Evolutionary conservation across 2,888 invertebrate genomes (phyloP), one percentile per base, ranked within the genome.

Genomic region (Ferdinandea cuprea): DNA sequence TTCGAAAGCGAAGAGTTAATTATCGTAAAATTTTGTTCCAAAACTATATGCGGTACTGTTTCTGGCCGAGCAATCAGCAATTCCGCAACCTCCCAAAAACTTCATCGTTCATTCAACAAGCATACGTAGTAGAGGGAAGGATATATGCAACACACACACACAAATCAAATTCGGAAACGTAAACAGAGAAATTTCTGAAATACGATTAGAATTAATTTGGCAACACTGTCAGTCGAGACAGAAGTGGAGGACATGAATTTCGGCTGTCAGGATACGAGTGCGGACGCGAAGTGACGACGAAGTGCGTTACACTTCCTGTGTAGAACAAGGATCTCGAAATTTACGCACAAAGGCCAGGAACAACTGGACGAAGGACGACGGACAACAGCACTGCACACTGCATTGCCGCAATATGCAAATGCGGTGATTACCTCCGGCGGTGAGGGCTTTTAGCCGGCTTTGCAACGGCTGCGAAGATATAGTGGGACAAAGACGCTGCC

Each of bases 161-260:
- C 13, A 15, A 19, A 42, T 19, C 21, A 11, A 32, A 58, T 59
- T 76, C 40, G 37, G 28, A 65, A 76, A 61, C 59, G 56, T 72
- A 72, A 77, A 77, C 77, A 77, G 15, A 72, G 77, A 40, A 83
- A 78, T 77, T 66, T 72, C 66, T 61, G 25, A 83, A 77, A 83
- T 68, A 63, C 83, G 72, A 83, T 83, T 83, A 72, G 77, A 83
- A 83, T 78, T 83, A 83, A 72, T 78, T 78, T 83, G 72, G 72
- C 66, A 83, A 54, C 63, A 56, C 66, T 78, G 66, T 72, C 59
- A 68, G 21, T 37, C 35, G 32, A 17, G 35, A 28, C n/a, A n/a
- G n/a, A n/a, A n/a, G n/a, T n/a, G n/a, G 32, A 19, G 52, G 56
- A 32, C 21, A 61, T 56, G 42, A 52, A 63, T 63, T 61, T 19